Conservation (phyloP, 2,888 invertebrate genomes). For the Branchipolynoe longqiensis region DNA sequence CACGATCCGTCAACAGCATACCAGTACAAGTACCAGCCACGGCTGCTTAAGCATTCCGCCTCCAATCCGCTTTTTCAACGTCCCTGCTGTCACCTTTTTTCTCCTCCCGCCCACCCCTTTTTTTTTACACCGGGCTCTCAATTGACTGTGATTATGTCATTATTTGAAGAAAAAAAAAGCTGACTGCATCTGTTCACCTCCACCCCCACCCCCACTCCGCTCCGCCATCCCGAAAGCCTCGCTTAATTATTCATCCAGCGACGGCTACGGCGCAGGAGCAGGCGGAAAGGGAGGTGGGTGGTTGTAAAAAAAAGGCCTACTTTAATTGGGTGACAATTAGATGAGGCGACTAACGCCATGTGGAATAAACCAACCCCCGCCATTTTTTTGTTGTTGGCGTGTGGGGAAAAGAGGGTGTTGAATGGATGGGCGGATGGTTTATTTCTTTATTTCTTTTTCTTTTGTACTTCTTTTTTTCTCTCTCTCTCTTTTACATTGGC, state of each 20-base stretch:
- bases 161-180: slow-evolving; percentile 46
- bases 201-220: no score
- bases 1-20: background rate
- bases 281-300: no score
- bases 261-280: no score
- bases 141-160: slow-evolving; percentile 45
- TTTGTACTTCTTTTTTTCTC: slow-evolving; percentile 9
- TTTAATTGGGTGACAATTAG: slow-evolving; percentile 50
- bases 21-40: background rate
- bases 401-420: no score
- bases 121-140: background rate
- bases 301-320: slow-evolving; percentile 23
- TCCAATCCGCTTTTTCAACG: slow-evolving; percentile 10
- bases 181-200: slow-evolving; percentile 47
- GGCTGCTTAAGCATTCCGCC: slow-evolving; percentile 49
- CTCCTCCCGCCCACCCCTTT: background rate
- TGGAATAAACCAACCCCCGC: slow-evolving; percentile 33
- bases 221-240: background rate
- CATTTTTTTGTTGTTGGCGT: no score
- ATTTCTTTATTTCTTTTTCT: no score
- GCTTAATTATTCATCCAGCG: slow-evolving; percentile 47
- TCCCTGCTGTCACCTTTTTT: no score
- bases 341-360: slow-evolving; percentile 45
- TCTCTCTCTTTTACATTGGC: slow-evolving; percentile 26
- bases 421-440: no score